Conservation (phyloP, 2,888 invertebrate species). For the Crossocerus cetratus region DNA sequence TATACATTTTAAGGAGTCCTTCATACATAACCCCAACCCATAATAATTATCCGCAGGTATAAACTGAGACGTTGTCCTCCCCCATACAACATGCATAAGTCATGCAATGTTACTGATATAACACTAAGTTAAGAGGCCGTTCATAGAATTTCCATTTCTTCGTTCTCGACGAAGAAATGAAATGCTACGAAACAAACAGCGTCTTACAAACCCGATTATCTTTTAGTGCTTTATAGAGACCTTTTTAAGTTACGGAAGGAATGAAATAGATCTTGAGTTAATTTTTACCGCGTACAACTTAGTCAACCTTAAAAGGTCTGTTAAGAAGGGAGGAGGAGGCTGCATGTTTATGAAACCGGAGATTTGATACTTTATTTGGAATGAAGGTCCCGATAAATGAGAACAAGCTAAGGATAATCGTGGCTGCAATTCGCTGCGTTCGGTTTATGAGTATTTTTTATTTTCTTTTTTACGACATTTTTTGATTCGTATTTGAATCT, state of each 20-base stretch:
- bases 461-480: constrained; percentile 47
- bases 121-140: constrained; percentile 70
- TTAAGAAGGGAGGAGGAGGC: no score
- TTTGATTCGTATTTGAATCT: constrained; percentile 36
- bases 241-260: no score
- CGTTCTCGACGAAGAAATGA: constrained; percentile 60
- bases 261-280: no score
- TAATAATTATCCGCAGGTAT: constrained; percentile 73
- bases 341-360: no score
- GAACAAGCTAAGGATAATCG: constrained; percentile 61
- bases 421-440: constrained; percentile 69
- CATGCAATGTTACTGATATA: constrained; percentile 70
- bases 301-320: no score
- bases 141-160: constrained; percentile 70
- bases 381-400: no score
- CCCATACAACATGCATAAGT: constrained; percentile 65
- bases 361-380: constrained; percentile 9
- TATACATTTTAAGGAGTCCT: constrained; percentile 66
- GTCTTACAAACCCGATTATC: constrained; percentile 71
- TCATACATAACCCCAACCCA: constrained; percentile 71
- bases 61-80: constrained; percentile 65
- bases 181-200: constrained; percentile 61
- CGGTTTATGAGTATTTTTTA: constrained; percentile 56
- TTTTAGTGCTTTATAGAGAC: constrained; percentile 39
- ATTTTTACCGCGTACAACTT: no score